Base-by-base conservation (phyloP, 2,888 invertebrate genomes). In the Smittia aterrima region DNA sequence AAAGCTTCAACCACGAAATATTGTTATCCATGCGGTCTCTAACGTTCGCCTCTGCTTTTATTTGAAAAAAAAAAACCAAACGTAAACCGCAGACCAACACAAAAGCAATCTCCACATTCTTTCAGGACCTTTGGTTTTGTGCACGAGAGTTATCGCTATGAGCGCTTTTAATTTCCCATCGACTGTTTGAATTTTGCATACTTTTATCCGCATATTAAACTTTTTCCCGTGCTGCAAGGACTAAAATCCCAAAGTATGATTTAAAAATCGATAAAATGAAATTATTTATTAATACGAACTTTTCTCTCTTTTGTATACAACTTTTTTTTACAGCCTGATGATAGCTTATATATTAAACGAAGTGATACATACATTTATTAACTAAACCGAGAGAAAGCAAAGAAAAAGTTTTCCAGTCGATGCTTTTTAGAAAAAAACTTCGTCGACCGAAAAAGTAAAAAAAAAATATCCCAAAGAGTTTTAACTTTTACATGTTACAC, bases 331-430 rank as follows among this genome's bases (percentile, higher is more conserved):
- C 72, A 72, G 72, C 72, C 72, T 72, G 72, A 72, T 62, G 72
- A 72, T 40, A 71, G 71, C 71, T 72, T 72, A 41, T 40, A 54
- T 54, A 71, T 62, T 72, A 72, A 72, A 72, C 58, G 72, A 72
- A 72, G 72, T 72, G 72, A 72, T 72, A 72, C 72, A 72, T 72
- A 72, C 41, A 72, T 72, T 62, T 72, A 72, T 62, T 72, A 72
- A 72, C 58, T 62, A 25, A 62, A 62, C 16, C 16, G n/a, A 11
- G 25, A 58, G 27, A 40, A 32, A 32, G 9, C 32, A 22, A 2
- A 58, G 25, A n/a, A 64, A 64, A 64, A 64, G 27, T 64, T 64
- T 22, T 32, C 3, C 47, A 2, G 11, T 47, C 47, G 16, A 11
- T 27, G 25, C 25, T 66, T 66, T 27, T 16, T 1, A 62, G 32